Evolutionary conservation across 2,113 vertebrate genomes (phyloP).

Genomic region (Pedetes capensis): DNA sequence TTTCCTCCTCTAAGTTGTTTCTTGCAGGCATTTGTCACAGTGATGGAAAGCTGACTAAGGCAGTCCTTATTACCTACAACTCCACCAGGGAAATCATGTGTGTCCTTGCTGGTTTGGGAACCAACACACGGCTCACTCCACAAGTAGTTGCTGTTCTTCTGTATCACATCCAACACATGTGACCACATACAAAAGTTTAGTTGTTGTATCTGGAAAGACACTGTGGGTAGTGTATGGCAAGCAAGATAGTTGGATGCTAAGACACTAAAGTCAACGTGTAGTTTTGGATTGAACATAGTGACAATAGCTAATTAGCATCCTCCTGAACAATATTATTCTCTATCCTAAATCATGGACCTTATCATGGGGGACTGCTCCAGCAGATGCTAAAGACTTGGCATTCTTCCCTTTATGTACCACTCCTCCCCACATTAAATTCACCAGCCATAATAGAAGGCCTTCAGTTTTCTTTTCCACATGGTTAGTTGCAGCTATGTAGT

Average conservation of each 20-base stretch:
- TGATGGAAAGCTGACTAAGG: background rate
- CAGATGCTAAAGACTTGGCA: background rate
- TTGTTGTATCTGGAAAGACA: background rate
- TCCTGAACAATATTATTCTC: background rate
- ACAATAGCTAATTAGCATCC: background rate
- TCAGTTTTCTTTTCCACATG: slow-evolving; percentile 31
- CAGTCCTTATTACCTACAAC: background rate
- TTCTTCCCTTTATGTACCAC: background rate
- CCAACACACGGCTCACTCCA: background rate
- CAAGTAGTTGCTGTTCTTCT: background rate
- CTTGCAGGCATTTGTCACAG: background rate
- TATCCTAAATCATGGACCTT: slow-evolving; percentile 30
- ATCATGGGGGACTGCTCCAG: background rate
- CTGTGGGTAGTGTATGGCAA: background rate
- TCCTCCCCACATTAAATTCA: background rate
- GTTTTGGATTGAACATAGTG: background rate
- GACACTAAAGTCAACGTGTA: slow-evolving; percentile 37
- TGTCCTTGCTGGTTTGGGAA: background rate
- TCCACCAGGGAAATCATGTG: background rate
- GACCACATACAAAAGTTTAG: background rate
- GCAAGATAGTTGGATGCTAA: slow-evolving; percentile 32
- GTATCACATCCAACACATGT: background rate
- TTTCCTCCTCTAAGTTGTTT: too few relatives aligned
- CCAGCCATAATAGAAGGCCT: background rate
- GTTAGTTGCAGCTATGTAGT: background rate